phyloP scores from a whole-genome alignment of 2,888 invertebrate genomes.

The Phasia obesa region DNA sequence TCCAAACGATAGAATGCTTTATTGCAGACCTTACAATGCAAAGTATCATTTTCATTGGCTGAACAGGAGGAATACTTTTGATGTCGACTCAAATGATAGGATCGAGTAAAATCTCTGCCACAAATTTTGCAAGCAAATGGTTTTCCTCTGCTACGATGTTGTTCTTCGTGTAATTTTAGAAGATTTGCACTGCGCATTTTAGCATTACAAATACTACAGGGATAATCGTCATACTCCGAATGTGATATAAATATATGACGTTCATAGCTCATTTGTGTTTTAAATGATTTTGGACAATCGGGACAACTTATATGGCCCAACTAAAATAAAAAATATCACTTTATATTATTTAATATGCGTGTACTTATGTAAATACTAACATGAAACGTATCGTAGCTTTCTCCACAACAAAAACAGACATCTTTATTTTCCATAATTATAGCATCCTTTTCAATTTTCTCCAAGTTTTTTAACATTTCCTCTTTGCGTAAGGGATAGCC shows the following conservation, averaged over 20 bases:
- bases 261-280: slow-evolving; percentile 86
- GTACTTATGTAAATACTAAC: slow-evolving; percentile 73
- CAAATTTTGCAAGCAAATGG: slow-evolving; percentile 87
- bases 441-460: slow-evolving; percentile 80
- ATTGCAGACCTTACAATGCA: slow-evolving; percentile 82
- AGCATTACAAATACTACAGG: slow-evolving; percentile 87
- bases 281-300: slow-evolving; percentile 89
- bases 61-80: slow-evolving; percentile 80
- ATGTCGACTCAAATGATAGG: slow-evolving; percentile 87
- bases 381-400: slow-evolving; percentile 81
- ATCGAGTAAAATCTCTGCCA: slow-evolving; percentile 88
- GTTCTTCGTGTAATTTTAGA: slow-evolving; percentile 87
- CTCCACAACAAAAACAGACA: slow-evolving; percentile 81
- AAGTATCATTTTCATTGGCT: slow-evolving; percentile 76
- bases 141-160: slow-evolving; percentile 85
- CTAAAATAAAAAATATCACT: slow-evolving; percentile 71
- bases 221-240: slow-evolving; percentile 85
- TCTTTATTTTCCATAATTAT: slow-evolving; percentile 80
- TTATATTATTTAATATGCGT: slow-evolving; percentile 25
- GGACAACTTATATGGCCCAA: slow-evolving; percentile 83
- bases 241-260: slow-evolving; percentile 88
- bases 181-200: slow-evolving; percentile 86
- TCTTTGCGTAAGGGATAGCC: slow-evolving; percentile 78
- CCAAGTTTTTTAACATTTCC: slow-evolving; percentile 79
- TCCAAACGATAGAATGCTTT: slow-evolving; percentile 84